phyloP scores from a whole-genome alignment of 1,140 invertebrate species.

The Pentalonia nigronervosa region DNA sequence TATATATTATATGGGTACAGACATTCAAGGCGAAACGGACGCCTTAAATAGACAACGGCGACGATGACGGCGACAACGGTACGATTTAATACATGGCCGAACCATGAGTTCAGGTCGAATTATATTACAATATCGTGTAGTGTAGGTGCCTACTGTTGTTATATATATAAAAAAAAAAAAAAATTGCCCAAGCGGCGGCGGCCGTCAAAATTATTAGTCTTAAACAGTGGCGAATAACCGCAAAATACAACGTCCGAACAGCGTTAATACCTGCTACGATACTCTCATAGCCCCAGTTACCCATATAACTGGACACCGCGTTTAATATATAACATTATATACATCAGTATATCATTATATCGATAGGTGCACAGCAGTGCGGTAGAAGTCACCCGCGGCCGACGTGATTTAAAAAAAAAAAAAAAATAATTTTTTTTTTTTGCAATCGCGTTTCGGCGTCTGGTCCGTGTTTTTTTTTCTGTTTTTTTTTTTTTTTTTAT shows the following conservation, averaged over 20 bases:
- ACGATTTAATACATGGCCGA: slow-evolving; percentile 5
- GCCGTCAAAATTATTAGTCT: background rate
- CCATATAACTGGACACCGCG: background rate
- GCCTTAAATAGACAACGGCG: background rate
- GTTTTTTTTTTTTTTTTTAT: background rate
- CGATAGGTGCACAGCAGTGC: background rate
- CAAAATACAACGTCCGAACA: background rate
- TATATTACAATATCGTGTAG: background rate
- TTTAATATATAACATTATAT: background rate
- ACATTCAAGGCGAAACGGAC: slow-evolving; percentile 18
- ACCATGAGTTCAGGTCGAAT: background rate
- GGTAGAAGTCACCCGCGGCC: background rate
- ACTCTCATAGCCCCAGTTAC: background rate
- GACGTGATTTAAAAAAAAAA: background rate
- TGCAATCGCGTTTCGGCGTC: background rate
- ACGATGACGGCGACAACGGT: background rate
- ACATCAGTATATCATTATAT: background rate
- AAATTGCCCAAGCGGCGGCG: background rate
- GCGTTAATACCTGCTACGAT: background rate
- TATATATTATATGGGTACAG: background rate
- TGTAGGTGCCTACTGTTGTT: background rate
- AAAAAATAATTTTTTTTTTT: background rate
- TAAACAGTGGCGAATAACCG: background rate
- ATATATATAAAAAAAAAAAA: too few relatives aligned
- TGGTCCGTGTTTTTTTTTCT: background rate